Evolutionary conservation across 2,888 invertebrate genomes (phyloP).

Genomic region (Tuta absoluta): DNA sequence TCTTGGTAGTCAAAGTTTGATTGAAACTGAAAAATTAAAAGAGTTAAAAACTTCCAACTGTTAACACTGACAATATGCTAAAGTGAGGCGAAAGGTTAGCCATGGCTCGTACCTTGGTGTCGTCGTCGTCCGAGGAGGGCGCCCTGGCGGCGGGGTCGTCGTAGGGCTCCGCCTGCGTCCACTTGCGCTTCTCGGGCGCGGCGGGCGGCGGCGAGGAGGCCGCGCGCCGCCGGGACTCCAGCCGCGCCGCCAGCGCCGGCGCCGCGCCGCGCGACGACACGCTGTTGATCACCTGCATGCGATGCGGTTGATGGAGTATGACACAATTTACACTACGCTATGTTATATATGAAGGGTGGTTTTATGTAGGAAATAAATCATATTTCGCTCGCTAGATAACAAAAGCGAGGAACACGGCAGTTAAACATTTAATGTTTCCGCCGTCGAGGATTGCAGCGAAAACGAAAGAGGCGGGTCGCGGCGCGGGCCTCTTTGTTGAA

Average conservation of each 20-base stretch:
- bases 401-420: not conserved
- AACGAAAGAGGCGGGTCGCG: not conserved
- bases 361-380: not conserved
- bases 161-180: slow-evolving; percentile 79
- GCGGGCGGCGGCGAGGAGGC: slow-evolving; percentile 63
- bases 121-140: slow-evolving; percentile 65
- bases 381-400: not conserved
- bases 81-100: slow-evolving; percentile 18
- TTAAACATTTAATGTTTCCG: slow-evolving; percentile 16
- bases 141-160: slow-evolving; percentile 53
- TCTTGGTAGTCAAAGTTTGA: too few relatives aligned
- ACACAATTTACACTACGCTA: not conserved
- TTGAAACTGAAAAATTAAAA: not conserved
- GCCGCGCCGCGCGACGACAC: slow-evolving; percentile 46
- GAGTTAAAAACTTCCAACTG: not conserved
- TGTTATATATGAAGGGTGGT: not conserved
- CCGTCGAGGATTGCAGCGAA: slow-evolving; percentile 27
- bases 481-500: slow-evolving; percentile 46
- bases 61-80: not conserved
- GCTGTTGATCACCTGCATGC: slow-evolving; percentile 71
- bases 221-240: slow-evolving; percentile 86
- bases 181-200: slow-evolving; percentile 86
- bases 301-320: slow-evolving; percentile 21
- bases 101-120: slow-evolving; percentile 63
- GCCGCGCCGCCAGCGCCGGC: slow-evolving; percentile 81